Percentiles rank a stretch among this genome's conserved stretches.
These are phyloP conservation scores for Hylaeus volcanicus DNA, from an alignment of 1,140 invertebrate species.

Conservation along the genomic window DNA sequence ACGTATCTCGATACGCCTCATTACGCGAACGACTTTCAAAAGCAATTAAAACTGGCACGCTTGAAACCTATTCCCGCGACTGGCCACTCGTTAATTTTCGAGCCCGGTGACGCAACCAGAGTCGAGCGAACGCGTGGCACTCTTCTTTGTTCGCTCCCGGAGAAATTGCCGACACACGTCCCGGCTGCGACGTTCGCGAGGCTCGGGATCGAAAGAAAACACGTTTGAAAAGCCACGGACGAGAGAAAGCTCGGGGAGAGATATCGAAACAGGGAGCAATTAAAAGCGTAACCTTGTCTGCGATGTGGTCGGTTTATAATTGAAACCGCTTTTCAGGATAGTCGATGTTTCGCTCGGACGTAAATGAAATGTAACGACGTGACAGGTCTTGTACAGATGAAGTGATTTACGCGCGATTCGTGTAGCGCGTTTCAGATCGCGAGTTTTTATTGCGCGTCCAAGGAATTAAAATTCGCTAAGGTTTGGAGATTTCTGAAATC, in stretches of 20 bases:
- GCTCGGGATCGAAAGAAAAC: neutral
- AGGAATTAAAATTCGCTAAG: too few relatives aligned
- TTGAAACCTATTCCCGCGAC: neutral
- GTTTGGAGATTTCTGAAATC: too few relatives aligned
- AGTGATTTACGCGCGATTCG: too few relatives aligned
- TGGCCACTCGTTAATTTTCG: constrained; percentile 3
- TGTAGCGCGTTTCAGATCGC: too few relatives aligned
- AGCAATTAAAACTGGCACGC: constrained; percentile 59
- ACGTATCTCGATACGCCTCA: constrained; percentile 40
- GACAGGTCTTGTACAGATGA: too few relatives aligned
- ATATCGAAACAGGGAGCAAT: constrained; percentile 19
- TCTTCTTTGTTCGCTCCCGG: neutral
- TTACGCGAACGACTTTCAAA: constrained; percentile 62
- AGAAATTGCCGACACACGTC: neutral
- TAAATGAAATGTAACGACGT: too few relatives aligned
- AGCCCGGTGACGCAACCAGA: neutral
- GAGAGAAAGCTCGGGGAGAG: constrained; percentile 13
- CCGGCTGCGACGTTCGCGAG: neutral
- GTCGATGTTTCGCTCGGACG: neutral
- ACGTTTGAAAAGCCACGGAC: neutral
- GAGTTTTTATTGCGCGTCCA: too few relatives aligned
- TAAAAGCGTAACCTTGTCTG: neutral
- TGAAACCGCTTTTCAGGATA: neutral
- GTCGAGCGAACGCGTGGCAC: neutral
- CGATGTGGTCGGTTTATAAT: neutral